Evolutionary conservation across 1,140 invertebrate genomes (phyloP).

Genomic region (Megalopta genalis): DNA sequence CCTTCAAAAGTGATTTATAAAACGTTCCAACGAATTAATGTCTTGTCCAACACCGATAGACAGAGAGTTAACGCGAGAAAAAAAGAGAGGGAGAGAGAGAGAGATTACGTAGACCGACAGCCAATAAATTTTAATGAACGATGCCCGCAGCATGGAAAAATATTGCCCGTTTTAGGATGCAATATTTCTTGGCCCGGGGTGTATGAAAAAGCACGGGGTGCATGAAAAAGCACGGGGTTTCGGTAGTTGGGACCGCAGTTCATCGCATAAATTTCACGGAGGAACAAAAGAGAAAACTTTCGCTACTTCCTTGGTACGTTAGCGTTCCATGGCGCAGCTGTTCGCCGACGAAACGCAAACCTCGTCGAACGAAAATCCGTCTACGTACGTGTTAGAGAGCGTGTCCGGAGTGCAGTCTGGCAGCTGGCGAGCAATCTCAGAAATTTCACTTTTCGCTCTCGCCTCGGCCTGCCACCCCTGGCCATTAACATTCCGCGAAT

Average conservation of each 20-base stretch:
- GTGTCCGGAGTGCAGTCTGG: not conserved
- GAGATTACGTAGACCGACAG: not conserved
- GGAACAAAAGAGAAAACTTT: not conserved
- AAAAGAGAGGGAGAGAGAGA: no score
- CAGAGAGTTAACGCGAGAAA: no score
- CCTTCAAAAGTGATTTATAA: not conserved
- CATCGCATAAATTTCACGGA: not conserved
- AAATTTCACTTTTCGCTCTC: slow-evolving; percentile 13
- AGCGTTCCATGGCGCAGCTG: not conserved
- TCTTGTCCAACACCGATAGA: not conserved
- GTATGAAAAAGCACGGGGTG: no score
- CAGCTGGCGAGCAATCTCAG: slow-evolving; percentile 10
- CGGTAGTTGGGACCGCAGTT: not conserved
- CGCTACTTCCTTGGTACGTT: no score
- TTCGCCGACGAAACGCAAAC: not conserved
- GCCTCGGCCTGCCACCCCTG: not conserved
- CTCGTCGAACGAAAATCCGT: slow-evolving; percentile 17
- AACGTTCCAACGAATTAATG: not conserved
- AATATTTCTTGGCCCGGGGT: not conserved
- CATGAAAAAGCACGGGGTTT: no score
- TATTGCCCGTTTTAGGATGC: no score
- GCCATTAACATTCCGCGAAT: slow-evolving; percentile 19
- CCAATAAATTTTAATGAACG: not conserved
- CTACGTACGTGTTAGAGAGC: not conserved
- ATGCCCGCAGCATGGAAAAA: not conserved